Evolutionary conservation across 2,113 vertebrate genomes (phyloP).

Genomic region (Seriola rivoliana): DNA sequence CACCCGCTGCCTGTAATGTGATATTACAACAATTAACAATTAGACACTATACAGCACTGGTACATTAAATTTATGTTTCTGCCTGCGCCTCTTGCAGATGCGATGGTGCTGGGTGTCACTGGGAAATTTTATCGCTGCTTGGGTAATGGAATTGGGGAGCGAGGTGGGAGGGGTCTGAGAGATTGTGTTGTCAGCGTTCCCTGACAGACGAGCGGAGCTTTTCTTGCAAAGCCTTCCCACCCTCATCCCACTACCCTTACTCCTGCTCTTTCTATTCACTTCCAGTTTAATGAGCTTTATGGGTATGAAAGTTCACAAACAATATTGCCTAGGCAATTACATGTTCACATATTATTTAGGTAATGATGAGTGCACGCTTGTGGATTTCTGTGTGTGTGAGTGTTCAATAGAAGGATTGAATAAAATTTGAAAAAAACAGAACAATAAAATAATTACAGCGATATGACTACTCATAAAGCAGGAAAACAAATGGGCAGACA

Average conservation of each 20-base stretch:
- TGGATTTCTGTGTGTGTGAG: neutral
- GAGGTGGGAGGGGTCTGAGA: constrained; percentile 65
- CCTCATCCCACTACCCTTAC: neutral
- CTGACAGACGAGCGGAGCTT: constrained; percentile 70
- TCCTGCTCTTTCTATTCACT: constrained; percentile 16
- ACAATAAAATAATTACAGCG: neutral
- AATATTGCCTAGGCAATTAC: constrained; percentile 45
- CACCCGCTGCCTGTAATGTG: constrained; percentile 65
- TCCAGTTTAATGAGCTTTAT: constrained; percentile 47
- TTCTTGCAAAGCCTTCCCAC: constrained; percentile 34
- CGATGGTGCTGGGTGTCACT: constrained; percentile 72
- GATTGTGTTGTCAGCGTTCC: constrained; percentile 77
- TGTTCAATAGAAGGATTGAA: neutral
- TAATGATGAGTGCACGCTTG: constrained; percentile 9
- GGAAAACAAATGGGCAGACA: constrained; percentile 5
- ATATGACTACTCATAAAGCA: neutral
- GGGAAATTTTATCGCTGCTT: constrained; percentile 78
- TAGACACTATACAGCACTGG: constrained; percentile 59
- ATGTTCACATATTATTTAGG: constrained; percentile 26
- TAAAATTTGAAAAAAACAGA: neutral
- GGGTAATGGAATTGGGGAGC: constrained; percentile 79
- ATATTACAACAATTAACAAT: constrained; percentile 83
- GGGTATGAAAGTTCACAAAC: constrained; percentile 47
- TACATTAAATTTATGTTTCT: constrained; percentile 76
- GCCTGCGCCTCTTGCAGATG: constrained; percentile 68